These are phyloP conservation scores for Etia nguti DNA, from an alignment of 2,113 vertebrate genomes.

Conservation along the genomic window DNA sequence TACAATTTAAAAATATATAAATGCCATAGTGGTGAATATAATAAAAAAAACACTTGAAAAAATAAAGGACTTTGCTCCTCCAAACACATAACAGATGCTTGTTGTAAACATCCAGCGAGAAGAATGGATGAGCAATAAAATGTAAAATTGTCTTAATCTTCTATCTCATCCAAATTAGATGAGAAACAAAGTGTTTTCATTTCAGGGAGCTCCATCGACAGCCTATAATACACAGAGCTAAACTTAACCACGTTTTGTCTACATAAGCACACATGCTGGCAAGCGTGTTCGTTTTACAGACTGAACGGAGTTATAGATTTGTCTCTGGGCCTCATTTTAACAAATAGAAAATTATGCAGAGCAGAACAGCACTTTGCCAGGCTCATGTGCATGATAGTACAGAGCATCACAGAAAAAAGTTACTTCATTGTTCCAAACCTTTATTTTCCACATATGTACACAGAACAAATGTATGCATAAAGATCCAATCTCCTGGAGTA, in stretches of 20 bases:
- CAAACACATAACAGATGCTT: background rate
- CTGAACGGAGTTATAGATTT: conserved; percentile 1
- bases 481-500: background rate
- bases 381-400: background rate
- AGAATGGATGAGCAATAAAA: background rate
- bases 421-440: background rate
- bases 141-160: background rate
- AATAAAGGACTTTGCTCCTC: background rate
- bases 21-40: background rate
- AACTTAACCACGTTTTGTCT: background rate
- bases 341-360: background rate
- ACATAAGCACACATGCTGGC: background rate
- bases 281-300: background rate
- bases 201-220: background rate
- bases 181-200: background rate
- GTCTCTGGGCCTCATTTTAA: background rate
- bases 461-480: background rate
- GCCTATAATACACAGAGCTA: background rate
- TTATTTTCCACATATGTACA: background rate
- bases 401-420: background rate
- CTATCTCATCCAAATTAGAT: background rate
- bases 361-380: background rate
- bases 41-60: background rate
- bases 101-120: background rate
- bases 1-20: background rate